phyloP scores from a whole-genome alignment of 37 sponge, comb jelly and placozoan species.

The Spongilla lacustris region DNA sequence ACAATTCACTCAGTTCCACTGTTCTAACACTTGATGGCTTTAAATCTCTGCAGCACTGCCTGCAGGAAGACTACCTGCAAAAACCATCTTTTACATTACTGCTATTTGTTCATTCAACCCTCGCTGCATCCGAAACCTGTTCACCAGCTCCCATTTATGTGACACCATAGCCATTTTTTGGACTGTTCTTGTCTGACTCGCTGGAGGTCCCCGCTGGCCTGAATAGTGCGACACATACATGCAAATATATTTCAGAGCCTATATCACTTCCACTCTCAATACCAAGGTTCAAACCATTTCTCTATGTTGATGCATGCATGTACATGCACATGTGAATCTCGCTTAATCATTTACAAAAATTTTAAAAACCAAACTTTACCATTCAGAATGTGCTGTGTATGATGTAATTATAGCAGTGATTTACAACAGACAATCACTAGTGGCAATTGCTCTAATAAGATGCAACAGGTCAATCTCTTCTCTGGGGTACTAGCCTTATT shows the following conservation, averaged over 20 bases:
- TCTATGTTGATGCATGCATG: too few species aligned
- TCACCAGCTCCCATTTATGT: slow-evolving; percentile 53
- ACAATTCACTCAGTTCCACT: background rate
- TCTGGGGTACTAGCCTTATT: too few species aligned
- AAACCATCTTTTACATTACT: slow-evolving; percentile 37
- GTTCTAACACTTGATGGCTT: background rate
- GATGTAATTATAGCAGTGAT: too few species aligned
- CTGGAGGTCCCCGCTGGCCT: slow-evolving; percentile 49
- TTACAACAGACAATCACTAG: too few species aligned
- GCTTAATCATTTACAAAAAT: too few species aligned
- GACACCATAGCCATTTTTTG: slow-evolving; percentile 71
- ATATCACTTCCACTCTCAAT: background rate
- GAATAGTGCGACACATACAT: background rate
- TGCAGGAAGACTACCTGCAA: slow-evolving; percentile 48
- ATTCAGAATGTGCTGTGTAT: too few species aligned
- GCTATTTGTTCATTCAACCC: slow-evolving; percentile 58
- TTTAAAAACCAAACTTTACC: too few species aligned
- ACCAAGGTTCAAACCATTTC: too few species aligned
- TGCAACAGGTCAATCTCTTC: too few species aligned
- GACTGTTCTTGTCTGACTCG: slow-evolving; percentile 34
- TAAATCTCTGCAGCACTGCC: slow-evolving; percentile 65
- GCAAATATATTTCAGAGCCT: too few species aligned
- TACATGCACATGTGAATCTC: too few species aligned
- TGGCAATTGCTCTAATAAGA: too few species aligned
- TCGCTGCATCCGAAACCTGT: slow-evolving; percentile 44